phyloP scores from a whole-genome alignment of 35 echinoderm and acorn worm genomes.

The Nesometra sesokonis region DNA sequence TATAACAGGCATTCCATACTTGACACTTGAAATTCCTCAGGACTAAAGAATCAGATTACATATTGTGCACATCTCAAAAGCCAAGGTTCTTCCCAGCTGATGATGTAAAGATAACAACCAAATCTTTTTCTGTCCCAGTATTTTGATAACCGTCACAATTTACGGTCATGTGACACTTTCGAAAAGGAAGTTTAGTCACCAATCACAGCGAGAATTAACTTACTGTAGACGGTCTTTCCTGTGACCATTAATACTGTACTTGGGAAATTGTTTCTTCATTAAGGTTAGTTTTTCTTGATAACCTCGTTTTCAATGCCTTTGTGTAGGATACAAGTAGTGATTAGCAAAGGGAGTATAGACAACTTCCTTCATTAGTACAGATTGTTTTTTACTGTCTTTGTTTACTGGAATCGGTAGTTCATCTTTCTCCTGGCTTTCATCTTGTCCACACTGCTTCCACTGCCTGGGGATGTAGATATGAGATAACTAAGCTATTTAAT shows the following conservation, averaged over 20 bases:
- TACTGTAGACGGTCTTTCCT: background rate
- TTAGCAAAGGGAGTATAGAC: background rate
- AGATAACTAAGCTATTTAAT: too few relatives aligned
- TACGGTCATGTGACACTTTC: background rate
- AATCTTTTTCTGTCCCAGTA: background rate
- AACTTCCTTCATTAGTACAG: too few relatives aligned
- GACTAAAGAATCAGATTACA: background rate
- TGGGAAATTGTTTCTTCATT: background rate
- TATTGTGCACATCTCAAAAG: background rate
- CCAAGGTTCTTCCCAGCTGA: background rate
- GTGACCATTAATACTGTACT: background rate
- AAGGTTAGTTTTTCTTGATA: background rate
- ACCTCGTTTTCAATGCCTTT: background rate
- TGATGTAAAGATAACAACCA: background rate
- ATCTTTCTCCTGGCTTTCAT: background rate
- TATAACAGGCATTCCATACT: background rate
- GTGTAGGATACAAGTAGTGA: background rate
- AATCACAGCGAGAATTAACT: background rate
- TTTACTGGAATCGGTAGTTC: background rate
- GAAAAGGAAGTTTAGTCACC: background rate
- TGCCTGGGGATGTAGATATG: background rate
- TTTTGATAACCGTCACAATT: background rate
- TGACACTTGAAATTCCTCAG: background rate
- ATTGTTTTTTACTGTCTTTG: too few relatives aligned
- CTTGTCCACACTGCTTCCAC: background rate